Conservation (phyloP, 2,797 vertebrate genomes). For the Pristis pectinata region DNA sequence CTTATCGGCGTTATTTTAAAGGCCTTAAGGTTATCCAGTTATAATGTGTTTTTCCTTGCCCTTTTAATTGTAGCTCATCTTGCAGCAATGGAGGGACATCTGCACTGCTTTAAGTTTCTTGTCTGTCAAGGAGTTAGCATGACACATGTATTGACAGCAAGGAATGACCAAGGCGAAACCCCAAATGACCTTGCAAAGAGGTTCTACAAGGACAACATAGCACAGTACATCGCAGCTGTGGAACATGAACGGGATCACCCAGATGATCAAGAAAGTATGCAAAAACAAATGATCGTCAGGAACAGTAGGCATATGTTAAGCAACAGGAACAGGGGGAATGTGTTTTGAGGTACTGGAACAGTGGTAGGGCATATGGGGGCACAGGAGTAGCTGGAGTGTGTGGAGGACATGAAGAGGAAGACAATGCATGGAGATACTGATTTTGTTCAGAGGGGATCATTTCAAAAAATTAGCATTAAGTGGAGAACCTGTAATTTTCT, state of each 20-base stretch:
- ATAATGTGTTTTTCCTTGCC: background rate
- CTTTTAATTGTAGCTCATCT: slow-evolving; percentile 55
- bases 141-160: slow-evolving; percentile 51
- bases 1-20: background rate
- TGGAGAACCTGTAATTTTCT: background rate
- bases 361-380: no score
- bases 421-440: no score
- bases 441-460: background rate
- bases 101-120: slow-evolving; percentile 66
- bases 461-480: background rate
- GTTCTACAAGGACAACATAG: slow-evolving; percentile 60
- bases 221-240: slow-evolving; percentile 54
- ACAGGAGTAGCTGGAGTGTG: no score
- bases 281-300: background rate
- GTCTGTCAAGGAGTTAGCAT: slow-evolving; percentile 53
- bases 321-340: no score
- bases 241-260: slow-evolving; percentile 47
- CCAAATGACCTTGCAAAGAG: slow-evolving; percentile 60
- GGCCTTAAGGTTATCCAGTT: background rate
- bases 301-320: background rate
- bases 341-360: no score
- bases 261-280: slow-evolving; percentile 54
- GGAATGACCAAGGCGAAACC: slow-evolving; percentile 64
- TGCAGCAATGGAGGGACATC: slow-evolving; percentile 65
- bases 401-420: background rate